phyloP scores from a whole-genome alignment of 2,888 invertebrate species.

The Iselma pallidipennis region DNA sequence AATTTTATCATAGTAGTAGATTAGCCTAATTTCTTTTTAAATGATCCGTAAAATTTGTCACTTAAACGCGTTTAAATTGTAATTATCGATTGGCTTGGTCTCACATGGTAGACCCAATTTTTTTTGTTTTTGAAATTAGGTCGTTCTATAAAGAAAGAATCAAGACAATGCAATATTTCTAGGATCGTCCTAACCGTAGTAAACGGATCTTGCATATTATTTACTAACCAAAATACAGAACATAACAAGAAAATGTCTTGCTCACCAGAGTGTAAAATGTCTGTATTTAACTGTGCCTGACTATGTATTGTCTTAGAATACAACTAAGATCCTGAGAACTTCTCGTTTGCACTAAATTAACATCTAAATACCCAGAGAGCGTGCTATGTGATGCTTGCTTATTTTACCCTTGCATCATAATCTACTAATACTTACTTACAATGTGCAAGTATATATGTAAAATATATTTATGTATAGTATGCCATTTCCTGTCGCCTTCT shows the following conservation, averaged over 20 bases:
- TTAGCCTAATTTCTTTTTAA: no score
- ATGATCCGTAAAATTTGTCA: no score
- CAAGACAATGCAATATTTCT: no score
- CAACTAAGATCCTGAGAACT: slow-evolving; percentile 50
- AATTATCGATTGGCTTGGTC: no score
- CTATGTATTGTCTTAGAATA: slow-evolving; percentile 51
- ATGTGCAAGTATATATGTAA: neutral
- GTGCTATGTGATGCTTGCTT: slow-evolving; percentile 16
- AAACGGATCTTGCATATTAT: slow-evolving; percentile 38
- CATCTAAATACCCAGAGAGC: slow-evolving; percentile 48
- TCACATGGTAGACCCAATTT: no score
- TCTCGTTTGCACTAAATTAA: slow-evolving; percentile 53
- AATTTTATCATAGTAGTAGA: no score
- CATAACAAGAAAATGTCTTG: slow-evolving; percentile 50
- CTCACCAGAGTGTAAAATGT: slow-evolving; percentile 56
- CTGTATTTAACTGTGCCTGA: slow-evolving; percentile 56
- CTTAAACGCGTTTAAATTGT: no score
- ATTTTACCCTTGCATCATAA: slow-evolving; percentile 18
- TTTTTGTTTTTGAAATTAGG: no score
- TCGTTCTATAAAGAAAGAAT: no score
- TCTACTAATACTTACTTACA: slow-evolving; percentile 6
- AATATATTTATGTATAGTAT: slow-evolving; percentile 3
- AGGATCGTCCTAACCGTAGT: slow-evolving; percentile 20
- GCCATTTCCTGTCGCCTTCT: slow-evolving; percentile 31
- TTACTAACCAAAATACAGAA: slow-evolving; percentile 43